Evolutionary conservation across 2,888 invertebrate species (phyloP).

Genomic region (Habrosyne pyritoides): DNA sequence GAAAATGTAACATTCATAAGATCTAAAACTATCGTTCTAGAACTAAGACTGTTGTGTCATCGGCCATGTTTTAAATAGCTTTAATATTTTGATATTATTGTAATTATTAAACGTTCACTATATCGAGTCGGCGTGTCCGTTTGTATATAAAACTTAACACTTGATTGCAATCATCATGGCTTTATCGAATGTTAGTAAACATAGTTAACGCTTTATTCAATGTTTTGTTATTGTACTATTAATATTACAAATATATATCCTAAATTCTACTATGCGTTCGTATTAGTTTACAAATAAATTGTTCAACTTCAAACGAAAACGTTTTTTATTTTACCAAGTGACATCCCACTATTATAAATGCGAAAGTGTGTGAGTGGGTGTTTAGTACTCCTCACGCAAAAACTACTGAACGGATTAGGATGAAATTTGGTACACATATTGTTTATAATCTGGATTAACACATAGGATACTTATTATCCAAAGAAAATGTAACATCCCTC

Average conservation of each 20-base stretch:
- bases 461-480: no score
- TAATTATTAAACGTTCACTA: constrained; percentile 45
- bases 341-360: background rate
- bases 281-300: constrained; percentile 81
- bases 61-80: constrained; percentile 77
- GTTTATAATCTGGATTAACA: no score
- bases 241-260: constrained; percentile 81
- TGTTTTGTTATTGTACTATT: constrained; percentile 79
- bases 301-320: constrained; percentile 65
- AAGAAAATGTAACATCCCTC: no score
- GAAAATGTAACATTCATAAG: constrained; percentile 5
- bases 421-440: no score
- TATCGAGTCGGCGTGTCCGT: constrained; percentile 39
- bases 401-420: no score
- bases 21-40: constrained; percentile 38
- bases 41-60: constrained; percentile 72
- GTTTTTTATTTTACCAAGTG: constrained; percentile 15
- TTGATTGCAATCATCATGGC: constrained; percentile 66
- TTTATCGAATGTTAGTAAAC: constrained; percentile 76
- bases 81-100: constrained; percentile 70
- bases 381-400: no score
- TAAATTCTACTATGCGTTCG: constrained; percentile 82
- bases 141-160: constrained; percentile 55
- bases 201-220: constrained; percentile 77
- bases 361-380: no score